Percentiles rank a stretch among this genome's conserved stretches.
Conservation (phyloP, 2,888 invertebrate species). For the Caenorhabditis becei region DNA sequence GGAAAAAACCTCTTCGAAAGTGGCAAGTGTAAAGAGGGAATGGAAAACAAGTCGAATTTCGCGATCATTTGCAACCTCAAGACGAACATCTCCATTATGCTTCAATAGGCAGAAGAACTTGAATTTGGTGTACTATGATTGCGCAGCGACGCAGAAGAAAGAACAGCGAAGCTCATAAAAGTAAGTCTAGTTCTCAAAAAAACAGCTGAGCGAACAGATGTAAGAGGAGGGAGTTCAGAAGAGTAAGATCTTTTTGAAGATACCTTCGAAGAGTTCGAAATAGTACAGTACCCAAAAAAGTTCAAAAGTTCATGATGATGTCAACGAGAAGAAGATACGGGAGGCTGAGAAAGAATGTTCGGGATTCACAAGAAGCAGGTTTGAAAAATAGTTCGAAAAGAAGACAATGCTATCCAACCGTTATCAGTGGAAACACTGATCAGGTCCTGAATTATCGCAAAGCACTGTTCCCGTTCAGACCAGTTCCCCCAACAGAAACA, state of each 20-base stretch:
- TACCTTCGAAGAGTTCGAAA: no score
- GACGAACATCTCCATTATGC: constrained; percentile 53
- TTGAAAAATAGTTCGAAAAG: no score
- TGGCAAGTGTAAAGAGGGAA: constrained; percentile 18
- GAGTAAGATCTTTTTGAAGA: no score
- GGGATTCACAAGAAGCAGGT: no score
- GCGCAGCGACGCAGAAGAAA: constrained; percentile 31
- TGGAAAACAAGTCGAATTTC: constrained; percentile 8
- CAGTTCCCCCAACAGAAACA: no score
- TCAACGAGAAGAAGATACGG: constrained; percentile 1
- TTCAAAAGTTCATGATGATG: no score
- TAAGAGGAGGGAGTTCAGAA: background rate
- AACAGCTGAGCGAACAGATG: background rate
- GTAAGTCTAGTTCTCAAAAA: background rate
- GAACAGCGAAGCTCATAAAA: constrained; percentile 26
- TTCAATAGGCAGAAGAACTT: constrained; percentile 35
- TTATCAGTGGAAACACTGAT: no score
- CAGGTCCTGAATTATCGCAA: no score
- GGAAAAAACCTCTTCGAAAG: constrained; percentile 7
- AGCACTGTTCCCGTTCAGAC: no score
- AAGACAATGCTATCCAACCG: no score
- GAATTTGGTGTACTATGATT: constrained; percentile 46
- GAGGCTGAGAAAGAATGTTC: no score
- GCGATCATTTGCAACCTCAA: constrained; percentile 16
- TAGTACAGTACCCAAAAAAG: background rate